phyloP scores from a whole-genome alignment of 2,797 vertebrate genomes.

The Pelobates cultripes region DNA sequence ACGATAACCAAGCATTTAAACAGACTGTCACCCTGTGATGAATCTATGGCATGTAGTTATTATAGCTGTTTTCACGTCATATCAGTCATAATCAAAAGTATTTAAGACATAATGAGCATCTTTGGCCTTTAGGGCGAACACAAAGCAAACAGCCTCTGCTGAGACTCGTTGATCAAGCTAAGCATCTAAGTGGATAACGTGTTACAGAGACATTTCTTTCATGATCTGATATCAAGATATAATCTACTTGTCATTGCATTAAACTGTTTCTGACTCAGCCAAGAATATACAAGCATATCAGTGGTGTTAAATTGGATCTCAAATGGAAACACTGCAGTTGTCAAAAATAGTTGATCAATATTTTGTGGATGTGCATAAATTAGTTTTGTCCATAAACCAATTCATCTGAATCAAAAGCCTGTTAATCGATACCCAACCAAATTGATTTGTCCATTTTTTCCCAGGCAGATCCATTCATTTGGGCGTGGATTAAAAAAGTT shows the following conservation, averaged over 20 bases:
- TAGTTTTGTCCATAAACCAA: too few relatives aligned
- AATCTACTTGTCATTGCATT: not conserved
- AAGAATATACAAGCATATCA: not conserved
- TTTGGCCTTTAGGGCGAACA: not conserved
- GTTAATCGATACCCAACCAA: too few relatives aligned
- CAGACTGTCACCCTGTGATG: not conserved
- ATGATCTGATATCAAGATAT: not conserved
- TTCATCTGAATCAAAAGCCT: too few relatives aligned
- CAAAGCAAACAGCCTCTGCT: constrained; percentile 7
- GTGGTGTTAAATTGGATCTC: too few relatives aligned
- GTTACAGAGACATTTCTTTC: not conserved
- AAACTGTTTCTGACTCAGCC: not conserved
- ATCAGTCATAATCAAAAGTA: constrained; percentile 10
- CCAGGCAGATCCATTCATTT: too few relatives aligned
- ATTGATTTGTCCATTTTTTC: too few relatives aligned
- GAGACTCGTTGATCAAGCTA: constrained; percentile 3
- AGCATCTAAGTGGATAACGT: not conserved
- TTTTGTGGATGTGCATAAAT: too few relatives aligned
- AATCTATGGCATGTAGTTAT: constrained; percentile 6
- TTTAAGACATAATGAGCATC: constrained; percentile 13
- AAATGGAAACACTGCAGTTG: too few relatives aligned
- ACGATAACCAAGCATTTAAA: constrained; percentile 1
- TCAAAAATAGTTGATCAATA: too few relatives aligned
- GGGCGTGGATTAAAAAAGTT: too few relatives aligned
- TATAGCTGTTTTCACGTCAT: not conserved